A percentile compares a stretch with the other conserved stretches of the same genome.
phyloP scores from a whole-genome alignment of 1,140 invertebrate genomes.

The Drosophila tani region DNA sequence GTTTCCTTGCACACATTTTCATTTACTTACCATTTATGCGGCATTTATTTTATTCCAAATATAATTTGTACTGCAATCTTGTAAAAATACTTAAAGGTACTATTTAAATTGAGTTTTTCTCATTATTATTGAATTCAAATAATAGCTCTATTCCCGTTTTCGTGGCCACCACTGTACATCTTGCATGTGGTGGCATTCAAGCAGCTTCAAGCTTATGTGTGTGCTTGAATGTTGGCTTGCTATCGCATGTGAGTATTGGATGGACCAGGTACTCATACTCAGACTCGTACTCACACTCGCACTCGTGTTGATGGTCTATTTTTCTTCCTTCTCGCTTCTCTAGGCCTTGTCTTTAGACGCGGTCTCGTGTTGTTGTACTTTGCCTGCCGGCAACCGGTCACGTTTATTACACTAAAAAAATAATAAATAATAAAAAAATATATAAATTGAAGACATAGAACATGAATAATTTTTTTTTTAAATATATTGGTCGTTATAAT shows the following conservation, averaged over 20 bases:
- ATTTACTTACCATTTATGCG: no score
- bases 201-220: slow-evolving; percentile 4
- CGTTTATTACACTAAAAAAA: slow-evolving; percentile 46
- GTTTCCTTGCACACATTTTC: no score
- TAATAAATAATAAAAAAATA: not conserved
- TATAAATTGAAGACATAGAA: no score
- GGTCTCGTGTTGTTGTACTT: slow-evolving; percentile 32
- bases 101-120: not conserved
- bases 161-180: slow-evolving; percentile 2
- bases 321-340: slow-evolving; percentile 25
- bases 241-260: slow-evolving; percentile 47
- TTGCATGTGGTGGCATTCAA: slow-evolving; percentile 26
- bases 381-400: slow-evolving; percentile 73
- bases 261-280: slow-evolving; percentile 34
- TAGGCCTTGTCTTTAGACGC: slow-evolving; percentile 23
- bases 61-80: no score
- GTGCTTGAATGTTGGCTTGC: slow-evolving; percentile 29
- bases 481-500: no score
- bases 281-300: slow-evolving; percentile 14
- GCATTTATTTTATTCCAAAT: no score
- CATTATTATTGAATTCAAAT: no score
- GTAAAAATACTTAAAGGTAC: not conserved
- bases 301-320: slow-evolving; percentile 55
- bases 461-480: no score
- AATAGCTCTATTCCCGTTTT: not conserved